Conservation (phyloP, 2,113 vertebrate species). For the Columba livia region DNA sequence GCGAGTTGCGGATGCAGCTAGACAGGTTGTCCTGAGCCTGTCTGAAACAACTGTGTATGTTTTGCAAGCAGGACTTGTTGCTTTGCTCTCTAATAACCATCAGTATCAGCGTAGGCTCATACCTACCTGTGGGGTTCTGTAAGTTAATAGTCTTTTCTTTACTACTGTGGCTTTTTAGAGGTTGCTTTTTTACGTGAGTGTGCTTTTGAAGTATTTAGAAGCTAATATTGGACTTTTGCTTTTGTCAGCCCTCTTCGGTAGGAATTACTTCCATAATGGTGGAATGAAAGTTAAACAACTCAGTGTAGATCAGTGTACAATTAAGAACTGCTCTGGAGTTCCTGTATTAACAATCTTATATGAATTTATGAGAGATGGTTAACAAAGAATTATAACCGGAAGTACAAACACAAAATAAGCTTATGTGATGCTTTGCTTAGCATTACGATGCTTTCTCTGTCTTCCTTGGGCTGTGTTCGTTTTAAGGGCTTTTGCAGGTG, state of each 20-base stretch:
- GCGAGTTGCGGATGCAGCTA: neutral
- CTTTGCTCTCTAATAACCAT: fast-evolving
- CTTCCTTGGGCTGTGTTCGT: neutral
- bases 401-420: neutral
- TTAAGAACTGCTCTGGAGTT: neutral
- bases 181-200: fast-evolving
- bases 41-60: fast-evolving
- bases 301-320: neutral
- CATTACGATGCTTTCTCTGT: fast-evolving
- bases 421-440: neutral
- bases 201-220: neutral
- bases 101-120: fast-evolving
- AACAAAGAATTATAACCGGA: neutral
- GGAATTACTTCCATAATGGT: neutral
- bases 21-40: fast-evolving
- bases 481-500: neutral
- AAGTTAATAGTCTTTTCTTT: neutral
- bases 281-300: neutral
- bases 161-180: neutral
- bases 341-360: fast-evolving
- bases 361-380: neutral
- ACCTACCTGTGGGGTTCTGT: fast-evolving
- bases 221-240: neutral
- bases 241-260: neutral
- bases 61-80: neutral